A percentile compares a stretch with the other conserved stretches of the same genome.
phyloP scores from a whole-genome alignment of 2,888 invertebrate species.

The Tenthredo scrophulariae region DNA sequence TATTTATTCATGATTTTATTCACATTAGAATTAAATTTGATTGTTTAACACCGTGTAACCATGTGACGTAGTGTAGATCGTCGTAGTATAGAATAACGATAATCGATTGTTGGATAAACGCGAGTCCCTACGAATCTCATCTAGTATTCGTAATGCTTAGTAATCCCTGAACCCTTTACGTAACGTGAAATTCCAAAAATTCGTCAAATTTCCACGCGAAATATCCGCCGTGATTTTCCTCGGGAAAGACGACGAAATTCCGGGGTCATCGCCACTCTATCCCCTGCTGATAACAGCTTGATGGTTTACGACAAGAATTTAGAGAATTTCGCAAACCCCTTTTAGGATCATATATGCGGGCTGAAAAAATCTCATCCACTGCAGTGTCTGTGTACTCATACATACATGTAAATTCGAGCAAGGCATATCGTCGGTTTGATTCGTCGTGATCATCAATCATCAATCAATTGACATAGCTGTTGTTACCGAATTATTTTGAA shows the following conservation, averaged over 20 bases:
- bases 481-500: constrained; percentile 69
- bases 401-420: background rate
- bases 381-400: background rate
- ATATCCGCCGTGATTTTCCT: background rate
- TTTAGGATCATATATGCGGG: too few relatives aligned
- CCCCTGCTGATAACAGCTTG: background rate
- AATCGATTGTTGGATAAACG: background rate
- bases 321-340: constrained; percentile 2
- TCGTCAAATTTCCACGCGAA: background rate
- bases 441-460: constrained; percentile 22
- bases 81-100: background rate
- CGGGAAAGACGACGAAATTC: constrained; percentile 1
- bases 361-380: background rate
- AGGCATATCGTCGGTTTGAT: background rate
- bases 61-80: background rate
- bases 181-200: background rate
- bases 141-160: background rate
- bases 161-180: background rate
- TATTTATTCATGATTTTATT: background rate
- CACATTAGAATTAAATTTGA: background rate
- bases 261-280: background rate
- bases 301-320: constrained; percentile 4
- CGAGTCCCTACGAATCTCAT: background rate
- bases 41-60: background rate
- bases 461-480: constrained; percentile 42